These are phyloP conservation scores for Metopia argyrocephala DNA, from an alignment of 2,888 invertebrate species.

Conservation along the genomic window DNA sequence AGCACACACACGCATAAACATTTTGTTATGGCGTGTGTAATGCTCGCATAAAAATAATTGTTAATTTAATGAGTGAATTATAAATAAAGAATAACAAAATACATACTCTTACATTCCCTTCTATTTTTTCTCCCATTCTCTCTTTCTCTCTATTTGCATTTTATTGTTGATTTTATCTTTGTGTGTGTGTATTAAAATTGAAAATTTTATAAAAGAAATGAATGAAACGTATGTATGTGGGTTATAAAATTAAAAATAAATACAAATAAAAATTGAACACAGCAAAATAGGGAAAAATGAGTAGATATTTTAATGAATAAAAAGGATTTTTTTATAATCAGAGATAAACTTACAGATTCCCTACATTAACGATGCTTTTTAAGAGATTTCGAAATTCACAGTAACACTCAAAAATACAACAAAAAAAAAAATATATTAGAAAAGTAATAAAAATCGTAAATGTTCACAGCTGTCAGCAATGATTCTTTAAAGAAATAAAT, in stretches of 20 bases:
- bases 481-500: too few species aligned
- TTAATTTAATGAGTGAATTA: constrained; percentile 58
- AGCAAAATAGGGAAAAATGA: neutral
- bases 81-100: neutral
- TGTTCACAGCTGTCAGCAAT: too few species aligned
- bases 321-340: neutral
- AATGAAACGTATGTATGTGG: neutral
- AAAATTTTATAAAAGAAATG: neutral
- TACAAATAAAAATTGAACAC: neutral
- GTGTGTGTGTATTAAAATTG: neutral
- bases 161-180: neutral
- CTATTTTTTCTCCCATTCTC: too few species aligned
- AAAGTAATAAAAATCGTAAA: too few species aligned
- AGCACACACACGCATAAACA: neutral
- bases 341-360: neutral
- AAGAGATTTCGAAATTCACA: too few species aligned
- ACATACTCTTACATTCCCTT: too few species aligned
- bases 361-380: neutral
- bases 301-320: neutral
- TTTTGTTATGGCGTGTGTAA: neutral
- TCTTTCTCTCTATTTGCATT: neutral
- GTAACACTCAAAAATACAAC: too few species aligned
- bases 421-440: too few species aligned
- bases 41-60: constrained; percentile 41
- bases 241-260: neutral